A percentile compares a stretch with the other conserved stretches of the same genome.
phyloP scores from a whole-genome alignment of 2,888 invertebrate species.

The Nasonia oneida region DNA sequence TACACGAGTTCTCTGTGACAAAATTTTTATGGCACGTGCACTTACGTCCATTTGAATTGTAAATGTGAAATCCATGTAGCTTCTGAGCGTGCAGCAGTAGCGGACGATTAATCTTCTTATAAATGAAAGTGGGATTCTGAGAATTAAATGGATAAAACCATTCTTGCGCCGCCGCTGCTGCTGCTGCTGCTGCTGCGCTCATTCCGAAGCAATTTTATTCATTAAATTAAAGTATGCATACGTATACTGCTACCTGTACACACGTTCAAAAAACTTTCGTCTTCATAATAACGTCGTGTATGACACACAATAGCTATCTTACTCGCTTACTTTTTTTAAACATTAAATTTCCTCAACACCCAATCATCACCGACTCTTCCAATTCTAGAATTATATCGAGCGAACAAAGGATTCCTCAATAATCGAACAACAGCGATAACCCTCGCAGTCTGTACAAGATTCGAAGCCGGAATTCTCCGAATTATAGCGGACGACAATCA shows the following conservation, averaged over 20 bases:
- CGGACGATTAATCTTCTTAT: conserved; percentile 19
- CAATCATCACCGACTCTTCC: not conserved
- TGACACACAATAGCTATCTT: not conserved
- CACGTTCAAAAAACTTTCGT: not conserved
- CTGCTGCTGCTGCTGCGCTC: not conserved
- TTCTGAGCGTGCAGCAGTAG: not conserved
- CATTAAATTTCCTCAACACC: not conserved
- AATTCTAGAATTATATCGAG: not conserved
- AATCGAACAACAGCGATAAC: not conserved
- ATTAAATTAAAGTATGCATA: not conserved
- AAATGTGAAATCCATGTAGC: conserved; percentile 13
- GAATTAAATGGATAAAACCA: conserved; percentile 6
- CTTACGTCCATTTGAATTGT: not conserved
- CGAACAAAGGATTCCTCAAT: not conserved
- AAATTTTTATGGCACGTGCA: not conserved
- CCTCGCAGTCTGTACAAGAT: not conserved
- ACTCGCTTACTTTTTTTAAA: not conserved
- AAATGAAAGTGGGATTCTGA: conserved; percentile 13
- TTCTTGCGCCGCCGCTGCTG: not conserved
- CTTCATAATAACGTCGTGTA: not conserved
- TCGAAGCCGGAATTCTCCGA: conserved; percentile 32
- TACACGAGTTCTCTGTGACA: not conserved
- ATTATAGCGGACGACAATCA: conserved; percentile 45
- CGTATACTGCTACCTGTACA: not conserved
- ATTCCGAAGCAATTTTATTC: conserved; percentile 11